Conservation (phyloP, 2,113 vertebrate genomes). For the Bos taurus region ARS-UCD2.0 NC_037336.1:24883501-24884000, state of each 20-base stretch:
- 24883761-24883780: background rate
- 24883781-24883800: background rate
- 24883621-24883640: background rate
- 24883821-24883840: background rate
- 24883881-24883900: background rate
- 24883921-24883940: background rate
- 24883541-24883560: background rate
- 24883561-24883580: background rate
- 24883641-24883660: background rate
- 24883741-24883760: background rate
- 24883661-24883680: background rate
- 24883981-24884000: background rate
- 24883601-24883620: background rate
- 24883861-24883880: slow-evolving; percentile 18
- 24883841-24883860: slow-evolving; percentile 3
- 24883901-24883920: slow-evolving; percentile 20
- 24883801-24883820: background rate
- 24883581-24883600: background rate
- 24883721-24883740: background rate
- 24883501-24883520: background rate
- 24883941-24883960: slow-evolving; percentile 13
- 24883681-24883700: background rate
- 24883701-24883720: background rate
- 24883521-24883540: background rate
- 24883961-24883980: slow-evolving; percentile 20